These are phyloP conservation scores for Tenthredo notha DNA, from an alignment of 2,888 invertebrate species.

Conservation along the genomic window DNA sequence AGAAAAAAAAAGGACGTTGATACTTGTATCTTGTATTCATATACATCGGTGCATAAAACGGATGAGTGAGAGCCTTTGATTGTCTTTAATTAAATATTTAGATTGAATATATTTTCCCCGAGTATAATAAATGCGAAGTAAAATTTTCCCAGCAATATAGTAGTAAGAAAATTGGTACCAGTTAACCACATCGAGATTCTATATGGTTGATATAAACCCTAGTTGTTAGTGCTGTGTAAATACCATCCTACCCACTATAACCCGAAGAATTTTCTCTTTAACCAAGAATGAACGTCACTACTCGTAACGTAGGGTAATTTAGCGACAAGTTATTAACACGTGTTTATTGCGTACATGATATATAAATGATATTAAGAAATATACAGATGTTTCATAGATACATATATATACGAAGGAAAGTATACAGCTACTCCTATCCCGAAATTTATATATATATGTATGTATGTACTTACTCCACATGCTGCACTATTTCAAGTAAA, in stretches of 20 bases:
- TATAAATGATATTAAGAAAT: background rate
- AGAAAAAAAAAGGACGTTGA: background rate
- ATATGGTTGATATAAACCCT: background rate
- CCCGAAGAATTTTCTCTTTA: background rate
- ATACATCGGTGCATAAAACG: background rate
- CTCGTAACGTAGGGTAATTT: background rate
- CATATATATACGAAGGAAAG: background rate
- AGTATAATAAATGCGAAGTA: background rate
- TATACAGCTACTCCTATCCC: background rate
- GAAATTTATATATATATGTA: background rate
- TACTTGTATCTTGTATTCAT: background rate
- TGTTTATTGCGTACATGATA: background rate
- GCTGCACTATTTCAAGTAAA: background rate
- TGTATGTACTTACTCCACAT: background rate
- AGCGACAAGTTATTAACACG: constrained; percentile 28
- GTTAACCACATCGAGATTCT: background rate
- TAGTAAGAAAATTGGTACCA: background rate
- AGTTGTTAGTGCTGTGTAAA: constrained; percentile 35
- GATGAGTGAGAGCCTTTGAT: background rate
- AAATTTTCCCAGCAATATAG: no score
- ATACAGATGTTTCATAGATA: background rate
- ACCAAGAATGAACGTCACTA: background rate
- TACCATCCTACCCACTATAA: background rate
- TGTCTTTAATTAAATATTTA: constrained; percentile 3
- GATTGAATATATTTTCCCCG: background rate